Base-by-base conservation (phyloP, 1,140 invertebrate species). In the Chlorops oryzae region DNA sequence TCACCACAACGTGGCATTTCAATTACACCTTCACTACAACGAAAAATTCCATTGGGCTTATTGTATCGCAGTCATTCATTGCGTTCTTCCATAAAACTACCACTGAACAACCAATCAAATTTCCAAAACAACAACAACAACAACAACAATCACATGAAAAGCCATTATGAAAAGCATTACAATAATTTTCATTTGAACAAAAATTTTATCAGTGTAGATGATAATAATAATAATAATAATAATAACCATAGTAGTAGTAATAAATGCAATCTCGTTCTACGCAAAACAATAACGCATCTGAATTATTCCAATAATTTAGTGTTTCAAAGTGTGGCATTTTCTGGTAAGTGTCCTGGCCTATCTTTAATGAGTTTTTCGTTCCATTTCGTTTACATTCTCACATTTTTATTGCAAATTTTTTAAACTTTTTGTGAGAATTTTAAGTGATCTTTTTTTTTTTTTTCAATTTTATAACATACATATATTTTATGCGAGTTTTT, bases 271-370 rank as follows among this genome's bases (percentile, higher is more conserved):
- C 64, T 65, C 60, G 59, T 63, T 63, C 58, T 70, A 63, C 56
- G 59, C 47, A 70, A 67, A 55, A 61, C 58, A 61, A 57, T 69
- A 66, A 64, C 60, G 57, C 59, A 61, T 69, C 61, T 71, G 58
- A 65, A 66, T 68, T 70, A 55, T 63, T 66, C 59, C 62, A 64
- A 64, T 59, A 58, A 66, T 75, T 77, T 81, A 90, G 87, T 89
- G 86, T 90, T 90, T 85, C 88, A 90, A 84, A 89, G 86, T 78
- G 87, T 90, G 84, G 88, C 88, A 77, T 90, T 90, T 80, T 89
- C 87, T 77, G 88, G 88, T 90, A 88, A 90, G 87, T 87, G 77
- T 58, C n/a, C 15, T n/a, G 22, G 22, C 20, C 39, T 42, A 41
- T 3, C 13, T 23, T 23, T 23, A 41, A 23, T 22, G 20, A n/a